phyloP scores from a whole-genome alignment of 53 echinoderm and acorn worm genomes.

The Luidia sarsii region DNA sequence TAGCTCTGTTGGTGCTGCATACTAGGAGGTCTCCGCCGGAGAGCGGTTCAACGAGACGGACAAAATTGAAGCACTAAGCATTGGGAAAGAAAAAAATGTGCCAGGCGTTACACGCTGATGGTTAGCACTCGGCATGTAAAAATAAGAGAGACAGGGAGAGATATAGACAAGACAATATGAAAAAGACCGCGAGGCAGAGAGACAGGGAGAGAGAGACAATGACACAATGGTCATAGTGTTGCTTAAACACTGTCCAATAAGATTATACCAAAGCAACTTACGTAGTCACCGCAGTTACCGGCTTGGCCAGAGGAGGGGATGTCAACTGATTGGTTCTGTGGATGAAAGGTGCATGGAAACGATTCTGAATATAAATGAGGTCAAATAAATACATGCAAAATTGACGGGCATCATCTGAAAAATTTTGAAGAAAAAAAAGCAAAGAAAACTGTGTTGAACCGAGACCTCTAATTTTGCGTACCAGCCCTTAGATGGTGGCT shows the following conservation, averaged over 20 bases:
- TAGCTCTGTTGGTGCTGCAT: slow-evolving; percentile 11
- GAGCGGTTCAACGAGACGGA: background rate
- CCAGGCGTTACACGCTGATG: no score
- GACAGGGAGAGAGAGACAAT: no score
- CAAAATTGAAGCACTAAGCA: background rate
- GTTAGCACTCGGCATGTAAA: no score
- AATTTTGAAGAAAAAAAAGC: background rate
- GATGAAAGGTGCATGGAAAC: background rate
- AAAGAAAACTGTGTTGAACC: background rate
- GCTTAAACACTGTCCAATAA: no score
- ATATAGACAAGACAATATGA: no score
- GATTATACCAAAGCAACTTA: background rate
- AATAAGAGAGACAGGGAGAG: no score
- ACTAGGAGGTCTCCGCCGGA: background rate
- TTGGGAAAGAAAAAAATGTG: no score
- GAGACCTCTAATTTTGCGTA: no score
- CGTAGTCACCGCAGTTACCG: background rate
- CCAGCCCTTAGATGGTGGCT: no score
- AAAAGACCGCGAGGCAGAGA: no score
- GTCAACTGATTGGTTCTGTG: background rate
- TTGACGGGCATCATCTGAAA: background rate
- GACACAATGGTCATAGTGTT: no score
- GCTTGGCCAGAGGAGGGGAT: background rate
- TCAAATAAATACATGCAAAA: background rate
- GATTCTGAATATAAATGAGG: background rate